phyloP scores from a whole-genome alignment of 2,797 vertebrate species.

The Arctocebus calabarensis region DNA sequence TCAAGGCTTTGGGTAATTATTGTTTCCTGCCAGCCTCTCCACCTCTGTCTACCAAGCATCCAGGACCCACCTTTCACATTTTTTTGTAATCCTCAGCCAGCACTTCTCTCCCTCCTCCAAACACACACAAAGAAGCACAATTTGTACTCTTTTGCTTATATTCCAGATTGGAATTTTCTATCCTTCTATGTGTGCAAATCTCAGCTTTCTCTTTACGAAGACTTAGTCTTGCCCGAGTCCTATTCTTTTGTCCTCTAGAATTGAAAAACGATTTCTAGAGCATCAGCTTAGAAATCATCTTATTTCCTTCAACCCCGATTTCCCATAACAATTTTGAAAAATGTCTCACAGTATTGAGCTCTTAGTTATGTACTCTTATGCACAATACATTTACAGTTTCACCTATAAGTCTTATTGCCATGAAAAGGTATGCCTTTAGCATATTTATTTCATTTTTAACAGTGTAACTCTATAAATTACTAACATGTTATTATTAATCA shows the following conservation, averaged over 20 bases:
- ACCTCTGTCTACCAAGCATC: neutral
- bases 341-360: conserved; percentile 10
- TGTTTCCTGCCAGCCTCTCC: conserved; percentile 12
- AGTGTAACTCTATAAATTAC: conserved; percentile 7
- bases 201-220: neutral
- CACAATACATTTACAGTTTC: neutral
- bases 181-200: neutral
- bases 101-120: neutral
- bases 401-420: neutral
- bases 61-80: neutral
- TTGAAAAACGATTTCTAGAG: neutral
- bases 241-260: neutral
- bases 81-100: neutral
- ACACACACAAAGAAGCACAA: neutral
- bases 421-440: neutral
- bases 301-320: neutral
- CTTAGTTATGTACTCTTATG: neutral
- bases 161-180: neutral
- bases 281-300: neutral
- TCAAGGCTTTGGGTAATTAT: conserved; percentile 39
- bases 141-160: neutral
- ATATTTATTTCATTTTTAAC: conserved; percentile 27
- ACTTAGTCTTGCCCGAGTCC: neutral
- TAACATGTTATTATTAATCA: conserved; percentile 21
- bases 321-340: neutral